phyloP scores from a whole-genome alignment of 2,113 vertebrate species.

The Sakesphorus luctuosus region DNA sequence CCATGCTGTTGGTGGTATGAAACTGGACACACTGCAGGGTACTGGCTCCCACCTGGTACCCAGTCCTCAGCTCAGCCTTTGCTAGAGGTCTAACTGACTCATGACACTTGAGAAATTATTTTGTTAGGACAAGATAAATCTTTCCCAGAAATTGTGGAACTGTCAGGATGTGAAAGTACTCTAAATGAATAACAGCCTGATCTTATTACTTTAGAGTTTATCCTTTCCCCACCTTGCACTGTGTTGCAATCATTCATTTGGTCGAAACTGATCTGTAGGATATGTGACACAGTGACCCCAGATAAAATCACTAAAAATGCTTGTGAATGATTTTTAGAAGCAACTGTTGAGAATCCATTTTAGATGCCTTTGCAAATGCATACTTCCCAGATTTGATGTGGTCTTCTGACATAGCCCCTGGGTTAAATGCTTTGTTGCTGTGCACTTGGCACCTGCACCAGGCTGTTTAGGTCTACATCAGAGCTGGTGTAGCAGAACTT shows the following conservation, averaged over 20 bases:
- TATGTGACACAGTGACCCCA: not conserved
- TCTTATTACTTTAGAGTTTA: slow-evolving; percentile 20
- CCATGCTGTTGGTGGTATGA: rapidly evolving
- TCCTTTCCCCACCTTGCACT: slow-evolving; percentile 35
- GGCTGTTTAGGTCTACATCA: not conserved
- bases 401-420: not conserved
- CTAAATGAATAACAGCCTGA: not conserved
- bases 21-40: rapidly evolving
- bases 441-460: not conserved
- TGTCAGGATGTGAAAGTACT: not conserved
- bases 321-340: not conserved
- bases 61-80: not conserved
- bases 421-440: not conserved
- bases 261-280: not conserved
- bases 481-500: not conserved
- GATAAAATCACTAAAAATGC: not conserved
- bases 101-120: not conserved
- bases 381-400: not conserved
- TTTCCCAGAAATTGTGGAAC: not conserved
- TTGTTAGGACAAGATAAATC: slow-evolving; percentile 35
- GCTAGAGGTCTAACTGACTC: not conserved
- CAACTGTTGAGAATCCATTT: not conserved
- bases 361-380: not conserved
- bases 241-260: not conserved
- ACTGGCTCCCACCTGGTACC: not conserved